These are phyloP conservation scores for Anorthoa munda DNA, from an alignment of 2,888 invertebrate genomes.

Conservation along the genomic window DNA sequence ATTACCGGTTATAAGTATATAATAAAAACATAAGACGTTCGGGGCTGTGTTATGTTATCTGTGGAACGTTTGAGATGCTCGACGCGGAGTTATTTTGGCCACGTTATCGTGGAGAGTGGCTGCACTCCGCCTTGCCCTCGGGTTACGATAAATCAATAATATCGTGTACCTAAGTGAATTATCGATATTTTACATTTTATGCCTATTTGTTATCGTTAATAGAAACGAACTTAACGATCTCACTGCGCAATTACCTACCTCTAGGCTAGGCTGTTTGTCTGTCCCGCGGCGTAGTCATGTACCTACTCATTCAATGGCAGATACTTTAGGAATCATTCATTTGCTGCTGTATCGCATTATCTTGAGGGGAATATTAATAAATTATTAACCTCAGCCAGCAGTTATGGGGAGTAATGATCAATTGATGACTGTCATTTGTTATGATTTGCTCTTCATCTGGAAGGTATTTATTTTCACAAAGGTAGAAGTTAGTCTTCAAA, in stretches of 20 bases:
- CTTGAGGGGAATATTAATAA: constrained; percentile 1
- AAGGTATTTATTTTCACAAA: neutral
- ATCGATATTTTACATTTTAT: constrained; percentile 79
- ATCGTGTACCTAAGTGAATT: constrained; percentile 81
- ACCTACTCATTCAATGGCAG: constrained; percentile 38
- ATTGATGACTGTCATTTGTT: constrained; percentile 2
- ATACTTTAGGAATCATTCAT: constrained; percentile 54
- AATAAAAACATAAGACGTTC: constrained; percentile 76
- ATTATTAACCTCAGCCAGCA: neutral
- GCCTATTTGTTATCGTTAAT: constrained; percentile 71
- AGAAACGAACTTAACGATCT: constrained; percentile 68
- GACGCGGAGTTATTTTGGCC: constrained; percentile 87
- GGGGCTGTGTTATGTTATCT: constrained; percentile 78
- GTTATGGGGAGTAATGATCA: neutral
- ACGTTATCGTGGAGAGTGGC: constrained; percentile 84
- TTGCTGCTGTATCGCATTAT: constrained; percentile 32
- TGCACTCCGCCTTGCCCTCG: constrained; percentile 78
- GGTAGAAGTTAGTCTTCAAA: neutral
- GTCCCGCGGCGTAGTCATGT: constrained; percentile 39
- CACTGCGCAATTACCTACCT: constrained; percentile 65
- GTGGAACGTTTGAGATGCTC: constrained; percentile 80
- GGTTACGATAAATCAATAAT: constrained; percentile 86
- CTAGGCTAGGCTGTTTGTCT: constrained; percentile 62
- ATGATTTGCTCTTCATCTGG: constrained; percentile 9
- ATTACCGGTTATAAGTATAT: constrained; percentile 66